Conservation (phyloP, 2,113 vertebrate species). For the Siphamia tubifer region DNA sequence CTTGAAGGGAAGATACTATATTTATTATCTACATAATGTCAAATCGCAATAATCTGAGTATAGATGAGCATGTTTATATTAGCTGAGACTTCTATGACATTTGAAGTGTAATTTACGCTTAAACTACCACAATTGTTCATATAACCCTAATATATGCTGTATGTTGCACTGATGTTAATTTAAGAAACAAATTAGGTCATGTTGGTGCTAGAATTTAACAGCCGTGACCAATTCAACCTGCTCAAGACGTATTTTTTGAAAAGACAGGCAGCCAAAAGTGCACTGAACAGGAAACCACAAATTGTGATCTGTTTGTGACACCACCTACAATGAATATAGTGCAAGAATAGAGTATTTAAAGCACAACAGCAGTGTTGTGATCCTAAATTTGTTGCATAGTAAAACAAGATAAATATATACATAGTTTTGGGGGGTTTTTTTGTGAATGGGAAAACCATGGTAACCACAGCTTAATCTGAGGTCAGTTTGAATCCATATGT, state of each 20-base stretch:
- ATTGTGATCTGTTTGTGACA: constrained; percentile 41
- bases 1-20: too few species aligned
- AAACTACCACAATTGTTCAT: not conserved
- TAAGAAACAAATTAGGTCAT: not conserved
- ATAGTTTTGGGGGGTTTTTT: not conserved
- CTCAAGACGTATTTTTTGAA: not conserved
- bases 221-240: not conserved
- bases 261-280: not conserved
- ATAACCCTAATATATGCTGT: not conserved
- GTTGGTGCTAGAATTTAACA: not conserved
- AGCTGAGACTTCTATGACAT: not conserved
- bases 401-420: not conserved
- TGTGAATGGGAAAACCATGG: constrained; percentile 51
- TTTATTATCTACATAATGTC: too few species aligned
- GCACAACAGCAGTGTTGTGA: too few species aligned
- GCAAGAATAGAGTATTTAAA: too few species aligned
- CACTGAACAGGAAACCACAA: constrained; percentile 35
- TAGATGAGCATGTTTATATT: too few species aligned
- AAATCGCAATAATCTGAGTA: too few species aligned
- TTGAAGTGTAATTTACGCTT: not conserved
- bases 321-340: too few species aligned
- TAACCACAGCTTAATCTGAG: constrained; percentile 22
- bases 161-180: not conserved
- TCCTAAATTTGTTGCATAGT: not conserved
- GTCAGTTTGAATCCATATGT: not conserved